phyloP scores from a whole-genome alignment of 2,888 invertebrate genomes.

The Teleiodes luculella region DNA sequence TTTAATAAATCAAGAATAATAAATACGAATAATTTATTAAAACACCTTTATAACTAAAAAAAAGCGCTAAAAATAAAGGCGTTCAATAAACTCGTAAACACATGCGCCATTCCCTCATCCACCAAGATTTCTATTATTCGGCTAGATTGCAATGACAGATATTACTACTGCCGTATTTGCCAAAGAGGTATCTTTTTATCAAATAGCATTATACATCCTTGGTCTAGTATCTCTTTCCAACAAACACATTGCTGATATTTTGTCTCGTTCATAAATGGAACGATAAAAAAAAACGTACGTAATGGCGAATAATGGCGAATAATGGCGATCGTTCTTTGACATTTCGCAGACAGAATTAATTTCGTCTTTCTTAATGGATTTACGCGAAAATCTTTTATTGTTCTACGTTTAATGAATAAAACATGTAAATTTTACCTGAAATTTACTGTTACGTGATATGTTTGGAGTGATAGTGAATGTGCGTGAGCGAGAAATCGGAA shows the following conservation, averaged over 20 bases:
- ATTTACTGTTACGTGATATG: slow-evolving; percentile 18
- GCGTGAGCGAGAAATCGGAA: slow-evolving; percentile 19
- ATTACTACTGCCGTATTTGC: slow-evolving; percentile 12
- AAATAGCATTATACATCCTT: slow-evolving; percentile 34
- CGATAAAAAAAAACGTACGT: slow-evolving; percentile 46
- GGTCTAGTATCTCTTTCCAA: slow-evolving; percentile 36
- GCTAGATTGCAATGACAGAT: slow-evolving; percentile 30
- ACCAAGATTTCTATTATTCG: slow-evolving; percentile 34
- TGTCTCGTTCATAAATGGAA: slow-evolving; percentile 35
- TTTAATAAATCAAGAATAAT: too few relatives aligned
- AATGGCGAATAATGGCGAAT: too few relatives aligned
- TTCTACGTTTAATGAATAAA: slow-evolving; percentile 50
- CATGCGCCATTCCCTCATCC: slow-evolving; percentile 59
- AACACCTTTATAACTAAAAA: too few relatives aligned
- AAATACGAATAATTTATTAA: too few relatives aligned
- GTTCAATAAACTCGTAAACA: slow-evolving; percentile 70
- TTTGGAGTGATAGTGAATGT: slow-evolving; percentile 23
- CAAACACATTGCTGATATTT: slow-evolving; percentile 8
- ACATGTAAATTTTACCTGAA: slow-evolving; percentile 35
- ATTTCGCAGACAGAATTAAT: slow-evolving; percentile 49
- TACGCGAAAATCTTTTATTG: slow-evolving; percentile 37
- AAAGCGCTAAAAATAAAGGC: slow-evolving; percentile 51
- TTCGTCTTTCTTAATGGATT: slow-evolving; percentile 45
- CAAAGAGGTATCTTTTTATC: slow-evolving; percentile 30
- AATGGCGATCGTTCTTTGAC: slow-evolving; percentile 66